Evolutionary conservation across 2,797 vertebrate genomes (phyloP), one percentile per base, ranked within the genome.

Genomic region (Myiotriccus ornatus): DNA sequence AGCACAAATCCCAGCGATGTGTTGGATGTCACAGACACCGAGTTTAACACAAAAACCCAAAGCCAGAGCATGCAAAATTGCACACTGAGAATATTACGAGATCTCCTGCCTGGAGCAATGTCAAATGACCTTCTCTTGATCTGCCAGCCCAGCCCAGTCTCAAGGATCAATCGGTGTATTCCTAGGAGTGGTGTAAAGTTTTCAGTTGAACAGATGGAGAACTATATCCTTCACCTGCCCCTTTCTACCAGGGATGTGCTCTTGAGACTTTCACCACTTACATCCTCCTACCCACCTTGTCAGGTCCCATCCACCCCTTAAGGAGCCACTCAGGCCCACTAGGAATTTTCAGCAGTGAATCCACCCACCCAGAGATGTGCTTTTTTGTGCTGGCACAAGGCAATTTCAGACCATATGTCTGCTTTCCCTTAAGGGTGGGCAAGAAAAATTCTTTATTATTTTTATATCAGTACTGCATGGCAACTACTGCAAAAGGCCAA

Each of bases 151-250:
- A 80, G 67, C 50, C 70, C 27, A 85, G 73, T 18, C 86, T 60
- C 3, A 1, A 71, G 87, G 84, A 92, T 95, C 95, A 84, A 4
- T 93, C 0, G 0, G 13, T 39, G 41, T 80, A 70, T 71, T 96
- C 90, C 90, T 90, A 41, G 73, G 80, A 93, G 79, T 37, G 50
- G 63, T 94, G 68, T 90, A 82, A 92, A 86, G 47, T 92, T 95
- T 82, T 82, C 69, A 16, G n/a, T 20, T 88, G 79, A 90, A 57
- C 78, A 92, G 78, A 60, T 1, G 0, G 37, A 91, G 81, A 69
- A 34, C 55, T 28, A 39, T 53, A 83, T 53, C 56, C 41, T 71
- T 23, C 20, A 20, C 34, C 71, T 64, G 74, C 20, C 41, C 74
- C 30, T 20, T 81, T 49, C 39, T 76, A 67, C 74, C 44, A 56